Evolutionary conservation across 2,888 invertebrate genomes (phyloP).

Genomic region (Cheilosia scutellata): DNA sequence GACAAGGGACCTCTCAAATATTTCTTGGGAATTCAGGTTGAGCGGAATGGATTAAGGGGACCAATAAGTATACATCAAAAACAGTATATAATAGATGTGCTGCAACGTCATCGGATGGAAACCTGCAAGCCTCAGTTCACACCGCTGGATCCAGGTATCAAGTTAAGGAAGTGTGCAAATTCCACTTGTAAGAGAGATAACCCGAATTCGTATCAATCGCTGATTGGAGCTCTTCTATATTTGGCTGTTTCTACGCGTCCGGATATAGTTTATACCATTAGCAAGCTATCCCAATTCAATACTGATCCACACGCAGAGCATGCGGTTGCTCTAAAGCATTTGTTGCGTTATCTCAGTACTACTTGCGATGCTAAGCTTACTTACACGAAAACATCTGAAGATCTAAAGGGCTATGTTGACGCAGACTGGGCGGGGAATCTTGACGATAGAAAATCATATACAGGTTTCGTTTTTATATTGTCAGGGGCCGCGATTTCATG

Average conservation of each 20-base stretch:
- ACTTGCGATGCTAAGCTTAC: constrained; percentile 34
- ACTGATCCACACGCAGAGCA: too few relatives aligned
- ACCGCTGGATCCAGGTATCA: constrained; percentile 14
- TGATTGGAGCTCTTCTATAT: constrained; percentile 50
- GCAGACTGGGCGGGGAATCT: constrained; percentile 32
- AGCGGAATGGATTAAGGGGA: neutral
- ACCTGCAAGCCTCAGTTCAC: constrained; percentile 10
- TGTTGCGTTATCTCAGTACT: neutral
- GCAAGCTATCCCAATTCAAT: too few relatives aligned
- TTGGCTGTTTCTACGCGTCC: constrained; percentile 42
- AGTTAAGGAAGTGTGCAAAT: constrained; percentile 1
- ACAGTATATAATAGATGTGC: constrained; percentile 3
- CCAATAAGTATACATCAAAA: constrained; percentile 24
- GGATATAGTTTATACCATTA: neutral
- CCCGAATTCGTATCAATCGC: constrained; percentile 27
- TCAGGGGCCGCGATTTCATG: constrained; percentile 38
- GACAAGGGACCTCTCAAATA: constrained; percentile 29
- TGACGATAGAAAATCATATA: constrained; percentile 49
- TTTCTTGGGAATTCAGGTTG: constrained; percentile 39
- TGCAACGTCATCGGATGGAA: constrained; percentile 23
- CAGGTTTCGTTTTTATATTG: constrained; percentile 42
- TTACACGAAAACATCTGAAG: constrained; percentile 31
- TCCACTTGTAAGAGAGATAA: neutral
- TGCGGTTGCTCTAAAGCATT: too few relatives aligned
- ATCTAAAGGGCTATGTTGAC: constrained; percentile 34